phyloP scores from a whole-genome alignment of 2,113 vertebrate genomes.

The Calyptomena viridis region DNA sequence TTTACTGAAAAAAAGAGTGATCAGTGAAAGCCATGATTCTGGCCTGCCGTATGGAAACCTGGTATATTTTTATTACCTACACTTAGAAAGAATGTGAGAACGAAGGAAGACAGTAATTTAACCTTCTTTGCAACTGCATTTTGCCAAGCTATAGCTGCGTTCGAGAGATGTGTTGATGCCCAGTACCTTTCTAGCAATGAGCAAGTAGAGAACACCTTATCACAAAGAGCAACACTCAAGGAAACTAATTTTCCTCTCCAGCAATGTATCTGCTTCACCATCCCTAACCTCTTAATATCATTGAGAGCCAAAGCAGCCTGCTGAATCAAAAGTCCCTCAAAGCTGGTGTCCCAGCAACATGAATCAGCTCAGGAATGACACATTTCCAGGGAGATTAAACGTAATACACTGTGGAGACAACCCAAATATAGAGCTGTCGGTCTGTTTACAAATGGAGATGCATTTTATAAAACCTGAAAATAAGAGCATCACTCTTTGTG shows the following conservation, averaged over 20 bases:
- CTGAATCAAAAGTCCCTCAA: background rate
- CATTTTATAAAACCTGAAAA: background rate
- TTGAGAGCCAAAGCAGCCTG: background rate
- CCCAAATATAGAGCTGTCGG: background rate
- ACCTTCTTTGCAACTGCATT: background rate
- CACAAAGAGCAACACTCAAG: background rate
- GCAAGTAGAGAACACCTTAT: background rate
- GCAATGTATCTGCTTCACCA: background rate
- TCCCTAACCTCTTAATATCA: background rate
- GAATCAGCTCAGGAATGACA: background rate
- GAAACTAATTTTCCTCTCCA: background rate
- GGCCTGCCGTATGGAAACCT: background rate
- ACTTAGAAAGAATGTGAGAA: background rate
- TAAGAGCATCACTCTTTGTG: background rate
- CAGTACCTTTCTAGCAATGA: background rate
- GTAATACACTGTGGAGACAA: background rate
- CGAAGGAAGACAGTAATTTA: background rate
- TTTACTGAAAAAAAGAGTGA: background rate
- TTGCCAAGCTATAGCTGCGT: background rate
- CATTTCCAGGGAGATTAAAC: background rate
- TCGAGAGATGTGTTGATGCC: background rate
- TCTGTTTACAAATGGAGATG: background rate
- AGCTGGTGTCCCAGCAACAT: background rate
- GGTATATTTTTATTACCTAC: background rate
- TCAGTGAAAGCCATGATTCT: background rate